These are phyloP conservation scores for Papilio elwesi DNA, from an alignment of 2,888 invertebrate species.

Conservation along the genomic window DNA sequence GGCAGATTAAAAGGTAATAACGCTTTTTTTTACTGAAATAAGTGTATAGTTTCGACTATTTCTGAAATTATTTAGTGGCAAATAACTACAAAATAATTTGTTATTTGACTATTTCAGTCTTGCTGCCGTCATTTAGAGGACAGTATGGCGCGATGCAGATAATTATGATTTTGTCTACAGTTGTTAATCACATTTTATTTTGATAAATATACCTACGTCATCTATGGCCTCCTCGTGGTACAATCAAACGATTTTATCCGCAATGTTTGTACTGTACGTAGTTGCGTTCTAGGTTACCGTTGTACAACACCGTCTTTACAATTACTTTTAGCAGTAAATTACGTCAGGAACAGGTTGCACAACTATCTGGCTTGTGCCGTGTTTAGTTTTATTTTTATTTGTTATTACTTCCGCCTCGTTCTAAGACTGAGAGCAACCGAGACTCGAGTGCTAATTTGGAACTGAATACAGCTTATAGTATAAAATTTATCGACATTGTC, in stretches of 20 bases:
- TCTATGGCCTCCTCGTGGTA: conserved; percentile 29
- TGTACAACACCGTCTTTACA: conserved; percentile 20
- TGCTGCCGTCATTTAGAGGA: conserved; percentile 16
- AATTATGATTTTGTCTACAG: conserved; percentile 31
- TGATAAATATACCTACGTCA: conserved; percentile 37
- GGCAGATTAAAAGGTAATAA: no score
- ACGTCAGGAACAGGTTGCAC: conserved; percentile 10
- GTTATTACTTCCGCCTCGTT: not conserved
- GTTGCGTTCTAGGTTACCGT: conserved; percentile 24
- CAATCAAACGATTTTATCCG: conserved; percentile 31
- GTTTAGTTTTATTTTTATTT: not conserved
- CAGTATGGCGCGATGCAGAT: conserved; percentile 33
- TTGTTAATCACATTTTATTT: conserved; percentile 36
- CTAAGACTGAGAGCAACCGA: not conserved
- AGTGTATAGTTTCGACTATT: no score
- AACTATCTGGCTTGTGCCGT: not conserved
- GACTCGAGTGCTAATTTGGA: no score
- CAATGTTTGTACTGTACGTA: conserved; percentile 17
- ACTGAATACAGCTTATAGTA: no score
- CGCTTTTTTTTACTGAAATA: no score
- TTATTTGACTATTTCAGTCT: conserved; percentile 2
- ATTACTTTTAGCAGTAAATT: conserved; percentile 17
- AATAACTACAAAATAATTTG: not conserved
- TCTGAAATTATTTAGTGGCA: no score
- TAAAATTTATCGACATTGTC: no score